Evolutionary conservation across 2,888 invertebrate species (phyloP), one percentile per base, ranked within the genome.

Genomic region (Papilio demoleus): DNA sequence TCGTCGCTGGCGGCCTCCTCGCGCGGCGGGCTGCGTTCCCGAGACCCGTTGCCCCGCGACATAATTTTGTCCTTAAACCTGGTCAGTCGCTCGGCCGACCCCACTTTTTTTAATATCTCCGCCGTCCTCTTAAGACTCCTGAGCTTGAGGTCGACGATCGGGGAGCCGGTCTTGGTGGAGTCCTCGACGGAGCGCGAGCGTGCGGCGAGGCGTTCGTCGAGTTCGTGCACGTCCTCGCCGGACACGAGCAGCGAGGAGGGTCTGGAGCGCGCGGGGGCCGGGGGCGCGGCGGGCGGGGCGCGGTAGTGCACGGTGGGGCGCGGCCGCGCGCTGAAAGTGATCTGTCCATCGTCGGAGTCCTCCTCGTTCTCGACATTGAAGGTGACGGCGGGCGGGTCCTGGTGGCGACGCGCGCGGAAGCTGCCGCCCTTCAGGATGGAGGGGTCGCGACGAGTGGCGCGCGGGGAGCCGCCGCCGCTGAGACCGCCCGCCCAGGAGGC

Each of bases 1-100:
- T 96, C 96, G 81, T 95, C 95, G 80, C 95, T 95, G 71, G 85
- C 84, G 47, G 81, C 73, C 58, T 86, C 86, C 65, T 84, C 85
- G 71, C 85, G 86, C 70, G 79, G 72, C 68, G 88, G 89, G 74
- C 85, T 89, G 74, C 88, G 87, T 27, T 89, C 90, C 47, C 87
- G 87, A n/a, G 88, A 87, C 9, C 83, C 83, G 62, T 81, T 80
- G 50, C 84, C 82, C 70, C 87, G 84, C 45, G 84, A 72, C 82
- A 89, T 75, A 17, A 93, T 81, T 79, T 83, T 88, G 74, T 92
- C 92, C 71, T 85, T 86, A 66, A 93, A 79, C 14, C 90, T 83
- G 72, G 88, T 75, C 67, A 91, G 81, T 12, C 86, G 79, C 77
- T 92, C 92, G 17, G 90, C 86, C 53, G 91, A 91, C 79, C 90